A percentile compares a stretch with the other conserved stretches of the same genome.
phyloP scores from a whole-genome alignment of 2,113 vertebrate genomes.

The Platanista minor region DNA sequence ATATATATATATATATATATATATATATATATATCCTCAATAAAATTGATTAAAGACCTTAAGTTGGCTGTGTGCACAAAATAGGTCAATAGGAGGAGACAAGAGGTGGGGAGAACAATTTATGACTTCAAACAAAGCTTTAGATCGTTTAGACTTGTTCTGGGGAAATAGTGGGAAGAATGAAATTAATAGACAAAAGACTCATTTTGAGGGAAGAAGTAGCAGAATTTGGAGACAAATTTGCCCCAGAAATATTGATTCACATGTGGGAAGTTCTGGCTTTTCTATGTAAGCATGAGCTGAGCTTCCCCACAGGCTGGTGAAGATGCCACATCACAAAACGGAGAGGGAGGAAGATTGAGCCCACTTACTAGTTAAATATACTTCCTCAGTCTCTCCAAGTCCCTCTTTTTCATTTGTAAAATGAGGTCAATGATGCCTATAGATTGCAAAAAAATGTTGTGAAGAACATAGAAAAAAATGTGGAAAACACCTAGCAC shows the following conservation, averaged over 20 bases:
- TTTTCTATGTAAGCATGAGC: not conserved
- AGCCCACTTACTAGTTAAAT: not conserved
- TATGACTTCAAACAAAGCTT: not conserved
- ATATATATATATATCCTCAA: not conserved
- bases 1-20: not conserved
- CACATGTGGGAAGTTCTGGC: not conserved
- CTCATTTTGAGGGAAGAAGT: not conserved
- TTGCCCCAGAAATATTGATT: not conserved
- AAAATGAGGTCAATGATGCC: not conserved
- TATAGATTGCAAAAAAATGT: not conserved
- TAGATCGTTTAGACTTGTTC: not conserved
- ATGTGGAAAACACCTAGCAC: not conserved
- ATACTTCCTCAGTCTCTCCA: not conserved
- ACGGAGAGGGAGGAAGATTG: accelerated
- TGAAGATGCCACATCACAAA: not conserved
- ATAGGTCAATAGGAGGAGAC: not conserved
- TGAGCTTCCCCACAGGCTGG: not conserved
- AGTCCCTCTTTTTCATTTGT: not conserved
- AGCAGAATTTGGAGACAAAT: not conserved
- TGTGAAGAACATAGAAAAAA: not conserved
- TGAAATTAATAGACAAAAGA: not conserved
- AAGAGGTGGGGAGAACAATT: not conserved
- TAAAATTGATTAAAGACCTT: not conserved
- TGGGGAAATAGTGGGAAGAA: not conserved
- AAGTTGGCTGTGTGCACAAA: not conserved